phyloP scores from a whole-genome alignment of 2,797 vertebrate species.

The Epinephelus malabaricus region DNA sequence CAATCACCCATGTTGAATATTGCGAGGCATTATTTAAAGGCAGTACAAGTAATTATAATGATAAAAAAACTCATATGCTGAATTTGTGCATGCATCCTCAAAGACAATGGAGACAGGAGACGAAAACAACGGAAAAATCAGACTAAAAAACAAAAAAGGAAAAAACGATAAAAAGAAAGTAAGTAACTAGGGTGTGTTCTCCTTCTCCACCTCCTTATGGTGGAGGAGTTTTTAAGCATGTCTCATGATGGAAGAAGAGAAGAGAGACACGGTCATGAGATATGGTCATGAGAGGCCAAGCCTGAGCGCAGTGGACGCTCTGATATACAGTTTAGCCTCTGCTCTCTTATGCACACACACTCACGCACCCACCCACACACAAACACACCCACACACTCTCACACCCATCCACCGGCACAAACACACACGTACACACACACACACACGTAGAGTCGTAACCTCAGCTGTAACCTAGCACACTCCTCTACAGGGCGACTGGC shows the following conservation, averaged over 20 bases:
- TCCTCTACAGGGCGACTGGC: constrained; percentile 62
- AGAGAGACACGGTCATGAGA: constrained; percentile 53
- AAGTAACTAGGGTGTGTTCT: constrained; percentile 44
- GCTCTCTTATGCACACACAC: constrained; percentile 70
- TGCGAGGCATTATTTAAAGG: constrained; percentile 74
- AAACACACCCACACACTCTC: constrained; percentile 30
- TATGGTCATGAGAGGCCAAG: constrained; percentile 56
- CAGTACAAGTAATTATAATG: constrained; percentile 70
- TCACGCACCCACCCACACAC: constrained; percentile 50
- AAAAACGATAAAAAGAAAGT: constrained; percentile 31
- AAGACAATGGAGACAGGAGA: constrained; percentile 66
- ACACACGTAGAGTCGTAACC: constrained; percentile 59
- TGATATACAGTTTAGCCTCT: constrained; percentile 66
- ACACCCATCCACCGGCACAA: constrained; percentile 36
- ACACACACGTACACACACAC: constrained; percentile 22
- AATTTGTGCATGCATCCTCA: constrained; percentile 86
- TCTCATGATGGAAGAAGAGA: constrained; percentile 61
- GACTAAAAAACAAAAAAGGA: constrained; percentile 38
- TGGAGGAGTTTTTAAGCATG: constrained; percentile 72
- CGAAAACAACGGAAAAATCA: constrained; percentile 47
- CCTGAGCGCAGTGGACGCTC: constrained; percentile 56
- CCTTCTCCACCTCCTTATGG: constrained; percentile 48
- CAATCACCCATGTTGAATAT: constrained; percentile 69
- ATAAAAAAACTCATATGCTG: constrained; percentile 74
- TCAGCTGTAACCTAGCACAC: constrained; percentile 79